phyloP scores from a whole-genome alignment of 2,888 invertebrate genomes.

The Sylvicola cinctus region DNA sequence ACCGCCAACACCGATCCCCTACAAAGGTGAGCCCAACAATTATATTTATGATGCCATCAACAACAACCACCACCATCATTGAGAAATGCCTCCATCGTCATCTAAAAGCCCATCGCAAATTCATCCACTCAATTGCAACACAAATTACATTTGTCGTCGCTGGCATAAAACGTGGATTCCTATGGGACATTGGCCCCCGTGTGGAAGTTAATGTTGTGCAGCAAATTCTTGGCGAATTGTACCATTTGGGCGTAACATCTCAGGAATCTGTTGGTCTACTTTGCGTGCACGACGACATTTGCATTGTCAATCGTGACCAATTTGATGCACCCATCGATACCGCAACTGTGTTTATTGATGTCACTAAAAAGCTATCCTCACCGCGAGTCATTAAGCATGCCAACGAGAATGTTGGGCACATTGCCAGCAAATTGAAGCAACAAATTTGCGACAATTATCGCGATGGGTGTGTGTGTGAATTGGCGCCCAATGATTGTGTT shows the following conservation, averaged over 20 bases:
- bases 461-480: neutral
- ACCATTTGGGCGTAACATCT: neutral
- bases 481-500: conserved; percentile 8
- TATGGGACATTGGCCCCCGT: conserved; percentile 13
- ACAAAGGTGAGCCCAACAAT: too few relatives aligned
- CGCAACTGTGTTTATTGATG: conserved; percentile 8
- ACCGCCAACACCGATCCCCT: too few relatives aligned
- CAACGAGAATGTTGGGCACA: conserved; percentile 3
- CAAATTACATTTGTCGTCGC: conserved; percentile 9
- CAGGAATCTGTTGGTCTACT: conserved; percentile 10
- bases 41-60: too few relatives aligned
- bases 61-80: neutral
- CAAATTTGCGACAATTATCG: neutral
- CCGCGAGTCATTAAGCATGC: conserved; percentile 6
- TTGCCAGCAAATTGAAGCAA: neutral
- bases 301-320: conserved; percentile 9
- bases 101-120: neutral
- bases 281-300: conserved; percentile 9
- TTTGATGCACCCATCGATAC: conserved; percentile 5
- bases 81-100: too few relatives aligned
- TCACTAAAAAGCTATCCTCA: conserved; percentile 6
- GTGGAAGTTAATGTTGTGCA: conserved; percentile 7
- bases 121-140: conserved; percentile 3
- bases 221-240: conserved; percentile 8
- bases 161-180: conserved; percentile 13